A percentile compares a stretch with the other conserved stretches of the same genome.
phyloP scores from a whole-genome alignment of 2,888 invertebrate species.

The Volucella inflata region DNA sequence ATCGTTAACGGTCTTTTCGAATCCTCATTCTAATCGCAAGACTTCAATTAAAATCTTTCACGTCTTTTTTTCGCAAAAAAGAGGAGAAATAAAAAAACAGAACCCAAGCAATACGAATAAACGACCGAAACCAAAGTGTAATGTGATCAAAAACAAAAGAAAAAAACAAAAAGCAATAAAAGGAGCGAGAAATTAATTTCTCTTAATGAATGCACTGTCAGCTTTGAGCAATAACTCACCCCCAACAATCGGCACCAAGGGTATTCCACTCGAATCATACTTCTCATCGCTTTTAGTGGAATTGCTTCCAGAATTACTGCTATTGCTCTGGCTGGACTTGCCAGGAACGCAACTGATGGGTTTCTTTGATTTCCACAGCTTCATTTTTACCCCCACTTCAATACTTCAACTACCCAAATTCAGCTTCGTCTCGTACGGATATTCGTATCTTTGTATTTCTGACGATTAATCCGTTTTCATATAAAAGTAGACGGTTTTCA shows the following conservation, averaged over 20 bases:
- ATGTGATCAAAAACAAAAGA: neutral
- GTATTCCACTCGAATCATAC: slow-evolving; percentile 79
- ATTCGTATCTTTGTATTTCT: slow-evolving; percentile 11
- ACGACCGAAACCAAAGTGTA: too few species aligned
- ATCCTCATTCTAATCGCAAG: slow-evolving; percentile 45
- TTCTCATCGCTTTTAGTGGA: slow-evolving; percentile 80
- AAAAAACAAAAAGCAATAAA: slow-evolving; percentile 38
- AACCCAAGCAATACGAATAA: neutral
- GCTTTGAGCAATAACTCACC: slow-evolving; percentile 78
- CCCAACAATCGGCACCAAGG: slow-evolving; percentile 81
- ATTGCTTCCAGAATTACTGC: slow-evolving; percentile 74
- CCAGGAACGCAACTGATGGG: slow-evolving; percentile 83
- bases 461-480: slow-evolving; percentile 56
- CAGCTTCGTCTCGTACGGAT: neutral
- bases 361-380: slow-evolving; percentile 84
- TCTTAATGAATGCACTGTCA: slow-evolving; percentile 53
- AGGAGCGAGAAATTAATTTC: slow-evolving; percentile 44
- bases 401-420: neutral
- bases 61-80: slow-evolving; percentile 51
- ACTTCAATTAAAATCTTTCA: slow-evolving; percentile 67
- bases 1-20: slow-evolving; percentile 30
- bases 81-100: slow-evolving; percentile 2
- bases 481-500: neutral
- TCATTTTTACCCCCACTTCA: slow-evolving; percentile 78
- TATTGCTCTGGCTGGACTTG: slow-evolving; percentile 77